These are phyloP conservation scores for Ameiurus melas DNA, from an alignment of 2,113 vertebrate species.

Conservation along the genomic window DNA sequence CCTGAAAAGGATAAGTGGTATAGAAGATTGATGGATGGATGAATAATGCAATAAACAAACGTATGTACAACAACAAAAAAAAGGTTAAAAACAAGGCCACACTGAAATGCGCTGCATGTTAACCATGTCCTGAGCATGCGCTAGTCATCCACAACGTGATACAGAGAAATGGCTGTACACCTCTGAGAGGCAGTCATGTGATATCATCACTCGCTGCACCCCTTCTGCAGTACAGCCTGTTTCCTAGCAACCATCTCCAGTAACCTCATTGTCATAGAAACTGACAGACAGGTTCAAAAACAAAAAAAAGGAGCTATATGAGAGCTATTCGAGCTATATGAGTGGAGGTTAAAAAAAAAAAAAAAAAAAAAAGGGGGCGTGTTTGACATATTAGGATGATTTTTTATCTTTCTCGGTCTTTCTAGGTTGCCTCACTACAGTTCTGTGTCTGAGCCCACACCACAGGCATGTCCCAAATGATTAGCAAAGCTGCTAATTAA, in stretches of 20 bases:
- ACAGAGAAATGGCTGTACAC: constrained; percentile 58
- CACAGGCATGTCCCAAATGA: neutral
- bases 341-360: neutral
- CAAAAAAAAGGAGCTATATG: constrained; percentile 7
- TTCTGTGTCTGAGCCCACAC: neutral
- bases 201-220: constrained; percentile 73
- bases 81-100: neutral
- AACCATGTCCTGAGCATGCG: too few relatives aligned
- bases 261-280: constrained; percentile 86
- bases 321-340: neutral
- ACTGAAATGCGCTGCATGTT: neutral
- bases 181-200: constrained; percentile 62
- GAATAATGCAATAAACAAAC: too few relatives aligned
- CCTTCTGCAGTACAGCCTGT: constrained; percentile 80
- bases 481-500: constrained; percentile 37
- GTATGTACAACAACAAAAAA: neutral
- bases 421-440: neutral
- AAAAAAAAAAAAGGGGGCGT: neutral
- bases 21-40: too few relatives aligned
- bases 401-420: neutral
- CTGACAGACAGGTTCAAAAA: constrained; percentile 51
- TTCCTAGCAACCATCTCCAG: constrained; percentile 88
- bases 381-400: neutral
- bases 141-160: neutral
- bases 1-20: too few relatives aligned